Percentiles rank a stretch among this genome's conserved stretches.
These are phyloP conservation scores for Drosophila pandora DNA, from an alignment of 1,140 invertebrate genomes.

Conservation along the genomic window DNA sequence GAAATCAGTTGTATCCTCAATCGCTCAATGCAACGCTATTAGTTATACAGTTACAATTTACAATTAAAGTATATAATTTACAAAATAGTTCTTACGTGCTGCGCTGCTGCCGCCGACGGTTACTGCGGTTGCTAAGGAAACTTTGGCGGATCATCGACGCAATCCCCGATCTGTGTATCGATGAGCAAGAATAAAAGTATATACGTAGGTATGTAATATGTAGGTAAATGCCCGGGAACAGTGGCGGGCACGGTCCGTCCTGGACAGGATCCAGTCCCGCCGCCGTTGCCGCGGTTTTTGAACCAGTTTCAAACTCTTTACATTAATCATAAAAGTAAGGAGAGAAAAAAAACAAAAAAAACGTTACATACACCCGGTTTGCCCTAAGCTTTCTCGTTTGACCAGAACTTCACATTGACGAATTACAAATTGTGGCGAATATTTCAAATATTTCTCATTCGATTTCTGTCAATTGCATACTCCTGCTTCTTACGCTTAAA, in stretches of 20 bases:
- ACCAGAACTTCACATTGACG: conserved; percentile 69
- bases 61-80: conserved; percentile 44
- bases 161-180: conserved; percentile 15
- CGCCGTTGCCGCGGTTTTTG: background rate
- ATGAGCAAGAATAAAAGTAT: conserved; percentile 37
- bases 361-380: conserved; percentile 24
- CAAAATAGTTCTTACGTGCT: conserved; percentile 46
- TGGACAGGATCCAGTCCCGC: conserved; percentile 13
- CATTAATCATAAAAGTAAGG: background rate
- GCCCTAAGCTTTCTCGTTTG: conserved; percentile 50
- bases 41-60: conserved; percentile 60
- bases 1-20: conserved; percentile 52
- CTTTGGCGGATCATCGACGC: conserved; percentile 30
- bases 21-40: conserved; percentile 58
- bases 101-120: conserved; percentile 19
- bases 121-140: conserved; percentile 42
- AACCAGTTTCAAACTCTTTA: conserved; percentile 23
- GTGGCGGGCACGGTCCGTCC: background rate
- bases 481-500: conserved; percentile 34
- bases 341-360: conserved; percentile 4
- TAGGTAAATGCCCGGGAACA: conserved; percentile 13
- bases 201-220: conserved; percentile 9
- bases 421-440: conserved; percentile 40
- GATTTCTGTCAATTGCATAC: conserved; percentile 26
- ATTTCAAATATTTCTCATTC: conserved; percentile 47